Evolutionary conservation across 1,140 invertebrate species (phyloP), one percentile per base, ranked within the genome.

Genomic region (Tetragonula clypearis): DNA sequence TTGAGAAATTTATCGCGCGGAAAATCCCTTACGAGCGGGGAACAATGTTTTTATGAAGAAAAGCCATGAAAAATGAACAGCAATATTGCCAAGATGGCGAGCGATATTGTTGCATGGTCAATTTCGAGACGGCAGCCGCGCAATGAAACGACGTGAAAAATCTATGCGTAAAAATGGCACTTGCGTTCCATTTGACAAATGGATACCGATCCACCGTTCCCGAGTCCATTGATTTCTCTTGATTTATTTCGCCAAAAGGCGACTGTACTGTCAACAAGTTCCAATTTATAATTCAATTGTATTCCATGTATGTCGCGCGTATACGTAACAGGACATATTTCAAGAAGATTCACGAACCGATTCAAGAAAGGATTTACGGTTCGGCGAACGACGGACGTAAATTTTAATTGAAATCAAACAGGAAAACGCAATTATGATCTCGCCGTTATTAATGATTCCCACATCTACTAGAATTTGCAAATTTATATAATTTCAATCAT

Each of bases 231-330:
- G 73, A 79, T 87, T 88, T 85, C 62, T 56, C 26, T 41, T 35
- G 78, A 87, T 85, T 87, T 87, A 88, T 81, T 73, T 62, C 26
- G 8, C 68, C 49, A 1, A 69, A 71, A n/a, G n/a, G n/a, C n/a
- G n/a, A n/a, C n/a, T n/a, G 66, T n/a, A 30, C 30, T 19, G 26
- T 66, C 11, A 15, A 17, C 14, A 66, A 66, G 1, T 30, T 17
- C 65, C 26, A 30, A 30, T 71, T 41, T 71, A 71, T 30, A 23
- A 71, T 41, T 71, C 26, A 66, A 66, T 30, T 30, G 1, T 69
- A 11, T 69, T 21, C 30, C 0, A 15, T 9, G 15, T 0, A 30
- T 66, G 19, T 26, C n/a, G 12, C n/a, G 4, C 14, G 23, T 23
- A 2, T n/a, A 9, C 21, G 23, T 62, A 23, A 2, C 11, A n/a